Percentiles rank a stretch among this genome's conserved stretches.
phyloP scores from a whole-genome alignment of 2,888 invertebrate species.

The Ormyrus pomaceus region DNA sequence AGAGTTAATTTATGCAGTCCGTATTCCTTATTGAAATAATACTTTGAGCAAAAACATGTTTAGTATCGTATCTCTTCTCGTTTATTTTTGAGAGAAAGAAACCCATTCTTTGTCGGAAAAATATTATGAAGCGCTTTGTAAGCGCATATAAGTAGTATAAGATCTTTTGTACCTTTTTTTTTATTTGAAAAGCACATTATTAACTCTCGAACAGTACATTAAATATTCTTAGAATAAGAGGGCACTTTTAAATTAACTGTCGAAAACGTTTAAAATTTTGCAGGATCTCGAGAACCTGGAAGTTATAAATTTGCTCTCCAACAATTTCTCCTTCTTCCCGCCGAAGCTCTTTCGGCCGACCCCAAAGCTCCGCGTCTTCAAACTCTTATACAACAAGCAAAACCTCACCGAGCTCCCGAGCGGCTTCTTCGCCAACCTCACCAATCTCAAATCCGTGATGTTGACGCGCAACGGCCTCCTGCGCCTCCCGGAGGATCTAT shows the following conservation, averaged over 20 bases:
- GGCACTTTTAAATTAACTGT: not conserved
- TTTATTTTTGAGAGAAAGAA: too few relatives aligned
- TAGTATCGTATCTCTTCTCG: too few relatives aligned
- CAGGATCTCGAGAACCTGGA: slow-evolving; percentile 79
- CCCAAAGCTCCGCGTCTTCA: slow-evolving; percentile 77
- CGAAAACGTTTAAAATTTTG: slow-evolving; percentile 38
- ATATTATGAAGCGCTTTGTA: not conserved
- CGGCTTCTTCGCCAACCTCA: slow-evolving; percentile 80
- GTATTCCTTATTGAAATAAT: too few relatives aligned
- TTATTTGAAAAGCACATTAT: not conserved
- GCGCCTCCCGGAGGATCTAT: slow-evolving; percentile 80
- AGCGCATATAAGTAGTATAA: not conserved
- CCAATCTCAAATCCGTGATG: slow-evolving; percentile 78
- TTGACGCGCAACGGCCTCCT: slow-evolving; percentile 79
- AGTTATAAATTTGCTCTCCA: slow-evolving; percentile 82
- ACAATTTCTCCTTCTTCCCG: slow-evolving; percentile 81
- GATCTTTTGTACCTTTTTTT: not conserved
- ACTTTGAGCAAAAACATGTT: too few relatives aligned
- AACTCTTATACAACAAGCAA: slow-evolving; percentile 67
- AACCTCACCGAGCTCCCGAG: slow-evolving; percentile 79
- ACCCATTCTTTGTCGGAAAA: too few relatives aligned
- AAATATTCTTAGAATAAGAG: not conserved
- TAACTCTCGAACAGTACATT: not conserved
- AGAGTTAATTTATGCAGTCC: too few relatives aligned
- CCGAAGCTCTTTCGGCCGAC: slow-evolving; percentile 79